Percentiles rank a stretch among this genome's conserved stretches.
Conservation (phyloP, 2,113 vertebrate species). For the Hemicordylus capensis region DNA sequence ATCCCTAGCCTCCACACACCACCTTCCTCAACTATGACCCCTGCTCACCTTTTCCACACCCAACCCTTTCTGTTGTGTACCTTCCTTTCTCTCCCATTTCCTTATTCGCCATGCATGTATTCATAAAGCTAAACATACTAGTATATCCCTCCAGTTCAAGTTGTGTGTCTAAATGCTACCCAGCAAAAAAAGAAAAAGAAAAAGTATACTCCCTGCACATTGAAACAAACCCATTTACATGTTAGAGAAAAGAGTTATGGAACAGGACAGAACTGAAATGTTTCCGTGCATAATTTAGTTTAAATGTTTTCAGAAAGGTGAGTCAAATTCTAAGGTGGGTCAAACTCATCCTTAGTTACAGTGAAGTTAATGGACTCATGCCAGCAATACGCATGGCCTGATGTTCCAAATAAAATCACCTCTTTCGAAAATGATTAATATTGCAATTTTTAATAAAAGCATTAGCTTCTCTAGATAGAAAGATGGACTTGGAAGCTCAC, state of each 20-base stretch:
- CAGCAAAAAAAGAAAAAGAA: background rate
- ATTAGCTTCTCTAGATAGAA: constrained; percentile 58
- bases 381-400: constrained; percentile 52
- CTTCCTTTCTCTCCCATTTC: background rate
- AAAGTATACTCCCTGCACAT: constrained; percentile 28
- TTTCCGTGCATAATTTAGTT: constrained; percentile 39
- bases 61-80: background rate
- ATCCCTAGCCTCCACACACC: background rate
- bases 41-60: background rate
- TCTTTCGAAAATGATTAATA: constrained; percentile 60
- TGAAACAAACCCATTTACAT: constrained; percentile 32
- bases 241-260: constrained; percentile 50
- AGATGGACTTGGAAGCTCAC: constrained; percentile 63
- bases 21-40: background rate
- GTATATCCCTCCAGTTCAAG: background rate
- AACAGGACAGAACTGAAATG: constrained; percentile 16
- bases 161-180: background rate
- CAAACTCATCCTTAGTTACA: constrained; percentile 31
- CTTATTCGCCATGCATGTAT: background rate
- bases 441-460: constrained; percentile 71
- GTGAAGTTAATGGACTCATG: constrained; percentile 44
- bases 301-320: constrained; percentile 73
- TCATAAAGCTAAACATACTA: background rate
- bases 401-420: constrained; percentile 59
- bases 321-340: constrained; percentile 28